These are phyloP conservation scores for Protodeltote pygarga DNA, from an alignment of 2,888 invertebrate species.

Conservation along the genomic window DNA sequence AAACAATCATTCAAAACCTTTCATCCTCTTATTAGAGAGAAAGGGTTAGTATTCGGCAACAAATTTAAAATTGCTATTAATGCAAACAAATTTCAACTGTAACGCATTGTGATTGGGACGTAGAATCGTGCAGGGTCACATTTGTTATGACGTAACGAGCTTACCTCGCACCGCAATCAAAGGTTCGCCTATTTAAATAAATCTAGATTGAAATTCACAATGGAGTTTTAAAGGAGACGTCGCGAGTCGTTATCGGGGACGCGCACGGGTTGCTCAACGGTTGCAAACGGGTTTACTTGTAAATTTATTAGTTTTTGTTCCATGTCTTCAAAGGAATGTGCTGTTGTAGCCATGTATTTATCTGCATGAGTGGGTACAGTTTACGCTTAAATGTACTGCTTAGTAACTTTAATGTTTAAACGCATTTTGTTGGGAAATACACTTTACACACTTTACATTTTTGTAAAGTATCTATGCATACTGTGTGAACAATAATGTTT, in stretches of 20 bases:
- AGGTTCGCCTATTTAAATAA: slow-evolving; percentile 81
- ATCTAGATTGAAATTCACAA: slow-evolving; percentile 78
- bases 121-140: slow-evolving; percentile 33
- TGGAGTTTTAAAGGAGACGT: slow-evolving; percentile 62
- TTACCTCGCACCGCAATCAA: slow-evolving; percentile 77
- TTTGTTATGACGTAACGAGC: slow-evolving; percentile 67
- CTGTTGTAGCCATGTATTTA: slow-evolving; percentile 23
- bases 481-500: too few relatives aligned
- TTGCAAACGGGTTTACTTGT: slow-evolving; percentile 29
- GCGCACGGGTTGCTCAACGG: slow-evolving; percentile 33
- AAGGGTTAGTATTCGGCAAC: slow-evolving; percentile 69
- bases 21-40: slow-evolving; percentile 81
- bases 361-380: slow-evolving; percentile 11
- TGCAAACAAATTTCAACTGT: slow-evolving; percentile 55
- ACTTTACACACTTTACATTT: too few relatives aligned
- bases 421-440: too few relatives aligned
- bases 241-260: slow-evolving; percentile 48
- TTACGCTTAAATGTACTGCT: background rate
- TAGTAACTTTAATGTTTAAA: too few relatives aligned
- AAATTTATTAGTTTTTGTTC: slow-evolving; percentile 39
- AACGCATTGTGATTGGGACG: slow-evolving; percentile 35
- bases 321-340: slow-evolving; percentile 27
- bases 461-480: too few relatives aligned
- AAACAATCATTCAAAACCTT: slow-evolving; percentile 79
- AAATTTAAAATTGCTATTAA: slow-evolving; percentile 29